These are phyloP conservation scores for Aethes cnicana DNA, from an alignment of 2,888 invertebrate species.

Conservation along the genomic window DNA sequence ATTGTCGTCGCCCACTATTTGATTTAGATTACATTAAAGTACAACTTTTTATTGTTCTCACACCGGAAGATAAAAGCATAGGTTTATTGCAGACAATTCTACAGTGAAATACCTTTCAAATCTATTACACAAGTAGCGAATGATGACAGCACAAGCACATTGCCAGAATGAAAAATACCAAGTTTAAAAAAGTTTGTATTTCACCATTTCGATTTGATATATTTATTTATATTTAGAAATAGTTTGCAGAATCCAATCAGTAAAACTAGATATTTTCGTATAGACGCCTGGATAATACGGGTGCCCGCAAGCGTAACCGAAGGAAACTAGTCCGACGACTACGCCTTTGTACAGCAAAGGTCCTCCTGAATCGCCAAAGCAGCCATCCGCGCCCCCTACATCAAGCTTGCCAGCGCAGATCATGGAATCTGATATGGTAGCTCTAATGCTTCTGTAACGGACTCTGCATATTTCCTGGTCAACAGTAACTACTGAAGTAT, in stretches of 20 bases:
- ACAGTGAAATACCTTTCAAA: no score
- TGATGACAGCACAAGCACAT: no score
- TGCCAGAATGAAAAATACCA: no score
- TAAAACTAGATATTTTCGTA: conserved; percentile 68
- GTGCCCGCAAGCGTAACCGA: conserved; percentile 71
- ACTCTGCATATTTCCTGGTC: conserved; percentile 55
- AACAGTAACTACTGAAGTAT: conserved; percentile 55
- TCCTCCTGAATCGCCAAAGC: conserved; percentile 74
- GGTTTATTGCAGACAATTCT: no score
- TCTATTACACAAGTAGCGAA: no score
- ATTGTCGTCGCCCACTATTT: no score
- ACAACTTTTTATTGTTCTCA: no score
- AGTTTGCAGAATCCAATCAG: conserved; percentile 68
- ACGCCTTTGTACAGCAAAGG: conserved; percentile 71
- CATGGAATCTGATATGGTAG: conserved; percentile 64
- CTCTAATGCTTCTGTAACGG: conserved; percentile 61
- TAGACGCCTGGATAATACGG: conserved; percentile 71
- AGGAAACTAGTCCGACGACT: conserved; percentile 69
- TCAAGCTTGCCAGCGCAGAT: conserved; percentile 68
- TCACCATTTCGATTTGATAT: no score
- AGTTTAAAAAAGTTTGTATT: no score
- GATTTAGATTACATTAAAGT: no score
- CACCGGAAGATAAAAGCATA: no score
- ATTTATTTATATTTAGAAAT: conserved; percentile 58
- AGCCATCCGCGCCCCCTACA: conserved; percentile 66